Conservation (phyloP, 2,113 vertebrate species). For the Macrotis lagotis region DNA sequence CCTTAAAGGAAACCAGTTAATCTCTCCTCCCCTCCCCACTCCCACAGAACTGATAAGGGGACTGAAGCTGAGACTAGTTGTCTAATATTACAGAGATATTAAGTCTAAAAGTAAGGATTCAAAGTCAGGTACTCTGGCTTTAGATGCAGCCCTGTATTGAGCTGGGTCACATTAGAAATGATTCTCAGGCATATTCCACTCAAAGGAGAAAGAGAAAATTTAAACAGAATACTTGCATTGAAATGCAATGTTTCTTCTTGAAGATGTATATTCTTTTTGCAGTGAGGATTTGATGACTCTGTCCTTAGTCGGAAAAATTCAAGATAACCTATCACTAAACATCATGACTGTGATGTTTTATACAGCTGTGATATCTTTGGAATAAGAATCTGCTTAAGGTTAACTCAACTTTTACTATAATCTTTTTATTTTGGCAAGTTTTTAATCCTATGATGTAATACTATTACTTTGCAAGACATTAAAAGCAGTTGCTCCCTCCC, state of each 20-base stretch:
- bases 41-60: background rate
- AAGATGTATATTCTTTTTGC: constrained; percentile 23
- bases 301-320: background rate
- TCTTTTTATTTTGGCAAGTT: background rate
- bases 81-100: background rate
- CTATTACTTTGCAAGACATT: background rate
- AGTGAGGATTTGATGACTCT: constrained; percentile 14
- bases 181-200: background rate
- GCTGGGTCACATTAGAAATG: background rate
- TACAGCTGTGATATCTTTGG: background rate
- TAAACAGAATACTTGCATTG: background rate
- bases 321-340: background rate
- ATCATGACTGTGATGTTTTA: background rate
- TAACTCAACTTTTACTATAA: background rate
- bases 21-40: background rate
- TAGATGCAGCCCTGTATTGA: background rate
- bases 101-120: background rate
- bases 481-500: background rate
- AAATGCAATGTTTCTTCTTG: background rate
- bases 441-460: background rate
- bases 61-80: background rate
- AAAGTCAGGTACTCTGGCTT: background rate
- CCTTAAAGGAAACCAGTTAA: background rate
- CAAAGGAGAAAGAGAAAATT: background rate
- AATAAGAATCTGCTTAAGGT: background rate